Percentiles rank a stretch among this genome's conserved stretches.
Evolutionary conservation across 1,140 invertebrate genomes (phyloP).

Genomic region (Drosophila jambulina): DNA sequence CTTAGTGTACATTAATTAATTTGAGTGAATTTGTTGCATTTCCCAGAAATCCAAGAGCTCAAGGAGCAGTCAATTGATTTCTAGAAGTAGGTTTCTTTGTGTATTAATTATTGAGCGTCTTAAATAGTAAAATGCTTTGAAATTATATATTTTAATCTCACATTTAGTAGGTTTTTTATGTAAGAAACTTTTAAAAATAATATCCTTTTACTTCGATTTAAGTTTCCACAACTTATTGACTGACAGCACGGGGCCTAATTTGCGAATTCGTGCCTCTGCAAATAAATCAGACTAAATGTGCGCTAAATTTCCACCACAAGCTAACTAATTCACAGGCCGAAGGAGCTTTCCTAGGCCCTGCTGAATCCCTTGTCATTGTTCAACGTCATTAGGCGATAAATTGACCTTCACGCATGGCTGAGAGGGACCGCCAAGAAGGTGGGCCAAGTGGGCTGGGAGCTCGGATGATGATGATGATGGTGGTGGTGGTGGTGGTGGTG

Average conservation of each 20-base stretch:
- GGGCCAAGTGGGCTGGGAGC: not conserved
- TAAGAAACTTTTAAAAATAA: not conserved
- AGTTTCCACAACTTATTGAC: constrained; percentile 9
- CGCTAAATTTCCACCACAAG: constrained; percentile 43
- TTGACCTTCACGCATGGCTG: constrained; percentile 74
- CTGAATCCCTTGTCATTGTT: constrained; percentile 61
- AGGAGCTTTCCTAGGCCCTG: not conserved
- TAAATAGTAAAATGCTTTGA: too few relatives aligned
- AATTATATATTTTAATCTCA: too few relatives aligned
- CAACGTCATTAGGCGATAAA: constrained; percentile 78
- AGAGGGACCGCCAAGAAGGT: not conserved
- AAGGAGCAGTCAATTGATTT: not conserved
- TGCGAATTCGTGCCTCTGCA: constrained; percentile 19
- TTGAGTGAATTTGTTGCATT: too few relatives aligned
- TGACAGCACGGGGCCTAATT: not conserved
- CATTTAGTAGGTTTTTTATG: not conserved
- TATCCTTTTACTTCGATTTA: not conserved
- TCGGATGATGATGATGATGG: not conserved
- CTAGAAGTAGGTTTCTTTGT: not conserved
- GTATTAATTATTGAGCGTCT: not conserved
- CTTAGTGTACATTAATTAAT: not conserved
- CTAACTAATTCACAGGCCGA: not conserved
- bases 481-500: too few relatives aligned
- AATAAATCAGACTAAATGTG: constrained; percentile 69
- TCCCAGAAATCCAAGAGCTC: not conserved